phyloP scores from a whole-genome alignment of 2,888 invertebrate species.

The Pherbina coryleti region DNA sequence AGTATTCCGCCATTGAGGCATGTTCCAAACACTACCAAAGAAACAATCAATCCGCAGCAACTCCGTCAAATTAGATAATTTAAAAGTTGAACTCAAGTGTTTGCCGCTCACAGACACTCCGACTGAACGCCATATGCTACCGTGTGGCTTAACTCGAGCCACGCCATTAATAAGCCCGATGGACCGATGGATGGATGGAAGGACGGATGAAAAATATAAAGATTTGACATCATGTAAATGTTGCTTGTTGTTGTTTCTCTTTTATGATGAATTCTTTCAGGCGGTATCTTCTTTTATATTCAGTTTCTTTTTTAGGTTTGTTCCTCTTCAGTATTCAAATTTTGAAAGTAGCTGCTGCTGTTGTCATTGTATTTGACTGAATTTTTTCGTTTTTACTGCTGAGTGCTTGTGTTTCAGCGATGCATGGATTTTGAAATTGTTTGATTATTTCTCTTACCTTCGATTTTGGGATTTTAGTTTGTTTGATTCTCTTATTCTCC shows the following conservation, averaged over 20 bases:
- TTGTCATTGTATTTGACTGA: neutral
- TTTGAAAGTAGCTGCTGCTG: neutral
- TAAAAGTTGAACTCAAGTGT: conserved; percentile 10
- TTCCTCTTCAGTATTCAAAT: neutral
- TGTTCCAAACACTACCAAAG: neutral
- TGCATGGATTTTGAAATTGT: conserved; percentile 23
- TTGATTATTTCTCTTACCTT: conserved; percentile 14
- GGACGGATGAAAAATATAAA: neutral
- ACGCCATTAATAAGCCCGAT: conserved; percentile 28
- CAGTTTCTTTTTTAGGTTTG: neutral
- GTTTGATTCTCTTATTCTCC: neutral
- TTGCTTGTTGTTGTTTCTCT: neutral
- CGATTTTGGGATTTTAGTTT: conserved; percentile 6
- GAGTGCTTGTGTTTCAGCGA: conserved; percentile 9
- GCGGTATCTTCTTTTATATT: conserved; percentile 23
- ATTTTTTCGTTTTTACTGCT: neutral
- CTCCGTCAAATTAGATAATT: neutral
- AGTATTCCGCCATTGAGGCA: neutral
- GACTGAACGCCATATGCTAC: conserved; percentile 22
- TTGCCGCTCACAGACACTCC: neutral
- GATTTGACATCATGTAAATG: neutral
- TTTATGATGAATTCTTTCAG: neutral
- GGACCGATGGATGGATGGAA: neutral
- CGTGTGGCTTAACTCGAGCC: neutral
- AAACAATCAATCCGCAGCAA: neutral